Evolutionary conservation across 2,113 vertebrate genomes (phyloP).

Genomic region (Tetrax tetrax): DNA sequence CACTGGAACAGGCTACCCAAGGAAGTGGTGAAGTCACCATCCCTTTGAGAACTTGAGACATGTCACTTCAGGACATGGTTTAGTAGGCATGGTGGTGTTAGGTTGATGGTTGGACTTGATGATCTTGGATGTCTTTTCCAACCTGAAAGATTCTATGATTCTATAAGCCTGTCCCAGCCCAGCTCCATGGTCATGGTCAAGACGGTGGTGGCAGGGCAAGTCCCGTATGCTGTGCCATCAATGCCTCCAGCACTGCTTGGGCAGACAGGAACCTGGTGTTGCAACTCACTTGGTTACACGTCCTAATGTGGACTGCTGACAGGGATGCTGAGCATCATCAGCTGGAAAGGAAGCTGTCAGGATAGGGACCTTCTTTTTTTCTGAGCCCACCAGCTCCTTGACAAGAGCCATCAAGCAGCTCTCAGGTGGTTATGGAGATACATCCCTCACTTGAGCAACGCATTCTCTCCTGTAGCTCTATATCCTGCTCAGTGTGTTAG

Average conservation of each 20-base stretch:
- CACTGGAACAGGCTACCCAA: too few relatives aligned
- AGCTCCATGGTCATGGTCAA: rapidly evolving
- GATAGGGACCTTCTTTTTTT: neutral
- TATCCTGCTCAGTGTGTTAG: rapidly evolving
- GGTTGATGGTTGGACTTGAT: too few relatives aligned
- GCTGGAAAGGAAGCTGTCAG: neutral
- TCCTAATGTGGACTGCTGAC: neutral
- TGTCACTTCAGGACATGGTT: too few relatives aligned
- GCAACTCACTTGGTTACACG: neutral
- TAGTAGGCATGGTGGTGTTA: too few relatives aligned
- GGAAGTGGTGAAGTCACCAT: too few relatives aligned
- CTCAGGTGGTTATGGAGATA: neutral
- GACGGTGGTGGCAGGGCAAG: neutral
- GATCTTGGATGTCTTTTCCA: too few relatives aligned
- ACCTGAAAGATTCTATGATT: too few relatives aligned
- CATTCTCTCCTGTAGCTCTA: neutral
- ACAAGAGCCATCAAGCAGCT: neutral
- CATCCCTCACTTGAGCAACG: neutral
- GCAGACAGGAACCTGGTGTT: neutral
- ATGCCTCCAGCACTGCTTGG: neutral
- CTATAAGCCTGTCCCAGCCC: neutral
- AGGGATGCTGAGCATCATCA: neutral
- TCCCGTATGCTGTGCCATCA: neutral
- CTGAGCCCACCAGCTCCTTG: neutral
- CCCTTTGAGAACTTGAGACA: too few relatives aligned